phyloP scores from a whole-genome alignment of 2,888 invertebrate species.

The Saturnia japonica region DNA sequence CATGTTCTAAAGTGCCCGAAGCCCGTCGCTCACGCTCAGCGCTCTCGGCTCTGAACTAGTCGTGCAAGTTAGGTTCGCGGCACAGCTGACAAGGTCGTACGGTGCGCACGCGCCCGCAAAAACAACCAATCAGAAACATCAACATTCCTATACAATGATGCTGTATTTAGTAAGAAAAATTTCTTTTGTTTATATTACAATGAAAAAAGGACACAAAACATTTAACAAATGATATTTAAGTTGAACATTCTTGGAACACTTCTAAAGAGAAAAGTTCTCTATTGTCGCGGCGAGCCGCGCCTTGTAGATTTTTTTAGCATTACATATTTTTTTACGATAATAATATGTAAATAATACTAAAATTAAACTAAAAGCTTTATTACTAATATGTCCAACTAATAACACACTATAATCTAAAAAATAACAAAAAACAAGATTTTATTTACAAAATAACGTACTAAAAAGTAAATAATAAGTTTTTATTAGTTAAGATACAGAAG shows the following conservation, averaged over 20 bases:
- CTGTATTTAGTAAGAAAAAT: slow-evolving; percentile 44
- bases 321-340: background rate
- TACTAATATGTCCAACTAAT: too few species aligned
- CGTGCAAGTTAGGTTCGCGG: slow-evolving; percentile 58
- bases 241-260: slow-evolving; percentile 32
- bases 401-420: too few species aligned
- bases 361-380: too few species aligned
- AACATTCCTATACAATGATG: slow-evolving; percentile 61
- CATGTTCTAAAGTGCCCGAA: slow-evolving; percentile 28
- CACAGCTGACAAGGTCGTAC: slow-evolving; percentile 76
- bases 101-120: slow-evolving; percentile 62
- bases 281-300: background rate
- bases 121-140: slow-evolving; percentile 57
- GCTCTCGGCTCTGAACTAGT: slow-evolving; percentile 72
- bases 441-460: too few species aligned
- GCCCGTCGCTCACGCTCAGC: slow-evolving; percentile 35
- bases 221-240: background rate
- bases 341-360: too few species aligned
- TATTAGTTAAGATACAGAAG: too few species aligned
- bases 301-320: background rate
- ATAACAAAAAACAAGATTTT: too few species aligned
- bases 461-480: too few species aligned
- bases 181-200: slow-evolving; percentile 23
- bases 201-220: slow-evolving; percentile 13
- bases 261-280: slow-evolving; percentile 29